Base-by-base conservation (phyloP, 2,113 vertebrate genomes). In the Pantherophis guttatus region DNA sequence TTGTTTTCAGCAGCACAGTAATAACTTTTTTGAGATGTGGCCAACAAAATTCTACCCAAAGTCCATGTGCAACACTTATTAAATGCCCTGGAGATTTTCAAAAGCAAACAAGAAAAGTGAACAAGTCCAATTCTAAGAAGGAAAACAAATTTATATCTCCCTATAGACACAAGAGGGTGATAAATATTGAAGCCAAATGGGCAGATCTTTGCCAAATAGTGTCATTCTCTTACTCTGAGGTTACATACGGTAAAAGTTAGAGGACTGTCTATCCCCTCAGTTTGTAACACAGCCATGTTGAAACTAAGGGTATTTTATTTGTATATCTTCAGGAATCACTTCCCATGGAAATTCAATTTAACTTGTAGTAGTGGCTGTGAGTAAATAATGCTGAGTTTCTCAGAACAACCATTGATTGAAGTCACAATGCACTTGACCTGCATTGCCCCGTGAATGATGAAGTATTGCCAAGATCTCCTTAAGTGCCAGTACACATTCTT, bases 191-290 rank as follows among this genome's bases (percentile, higher is more conserved):
- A 26, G 75, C 29, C 75, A 86, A 95, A 93, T 90, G 88, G 0
- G 0, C 90, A 33, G 59, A 1, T 0, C 52, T 53, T 29, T 94
- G 88, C n/a, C 54, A 12, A 90, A 91, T 87, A 12, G 13, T 12
- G 86, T 57, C 24, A 75, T 55, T 62, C 55, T 44, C 53, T 85
- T 89, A 15, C 57, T 86, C 57, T 55, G 55, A 8, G 33, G 50
- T 44, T 57, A 29, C 33, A 52, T 89, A 53, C 87, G 57, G 4
- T 55, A 94, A 55, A 95, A 48, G 23, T 92, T 87, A 93, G 93
- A 94, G 52, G 91, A 92, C 89, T 93, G 33, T 57, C 75, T 23
- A 13, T 93, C 87, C 90, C 87, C 9, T 85, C 55, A 26, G 39
- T 92, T 62, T 94, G 92, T 58, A 86, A 90, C 93, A 90, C 15